Evolutionary conservation across 2,888 invertebrate genomes (phyloP).

Genomic region (Stenchaetothrips biformis): DNA sequence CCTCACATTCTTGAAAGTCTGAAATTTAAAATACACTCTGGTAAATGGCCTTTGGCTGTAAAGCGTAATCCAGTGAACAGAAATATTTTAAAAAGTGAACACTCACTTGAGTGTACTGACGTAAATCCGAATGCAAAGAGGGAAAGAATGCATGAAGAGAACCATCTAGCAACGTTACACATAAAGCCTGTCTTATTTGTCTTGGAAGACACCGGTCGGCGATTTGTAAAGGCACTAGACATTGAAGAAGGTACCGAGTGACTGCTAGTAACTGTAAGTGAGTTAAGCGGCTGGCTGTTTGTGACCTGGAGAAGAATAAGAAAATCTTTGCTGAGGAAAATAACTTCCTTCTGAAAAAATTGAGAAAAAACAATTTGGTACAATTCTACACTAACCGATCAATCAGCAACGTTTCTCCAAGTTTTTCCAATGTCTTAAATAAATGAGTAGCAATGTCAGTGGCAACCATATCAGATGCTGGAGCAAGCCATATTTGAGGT

Average conservation of each 20-base stretch:
- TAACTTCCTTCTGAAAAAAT: not conserved
- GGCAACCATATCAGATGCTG: conserved; percentile 46
- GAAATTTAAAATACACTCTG: not conserved
- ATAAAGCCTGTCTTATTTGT: conserved; percentile 47
- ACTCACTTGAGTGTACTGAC: conserved; percentile 49
- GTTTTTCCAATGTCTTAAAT: conserved; percentile 53
- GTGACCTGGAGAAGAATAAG: conserved; percentile 37
- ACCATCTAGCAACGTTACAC: conserved; percentile 48
- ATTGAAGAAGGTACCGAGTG: conserved; percentile 45
- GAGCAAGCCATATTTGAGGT: conserved; percentile 54
- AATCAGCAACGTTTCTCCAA: conserved; percentile 48
- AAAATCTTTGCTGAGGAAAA: not conserved
- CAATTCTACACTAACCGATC: not conserved
- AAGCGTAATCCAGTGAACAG: not conserved
- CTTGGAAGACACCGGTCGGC: conserved; percentile 47
- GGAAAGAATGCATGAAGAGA: conserved; percentile 49
- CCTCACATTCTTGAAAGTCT: not conserved
- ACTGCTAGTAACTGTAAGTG: conserved; percentile 49
- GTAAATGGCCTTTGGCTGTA: too few relatives aligned
- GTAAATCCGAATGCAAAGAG: conserved; percentile 45
- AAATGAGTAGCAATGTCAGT: conserved; percentile 52
- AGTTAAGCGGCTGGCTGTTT: conserved; percentile 44
- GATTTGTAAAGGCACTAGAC: conserved; percentile 47
- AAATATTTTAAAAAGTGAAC: conserved; percentile 30
- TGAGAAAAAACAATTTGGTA: not conserved